Evolutionary conservation across 2,888 invertebrate genomes (phyloP), one percentile per base, ranked within the genome.

Genomic region (Drosophila mimetica): DNA sequence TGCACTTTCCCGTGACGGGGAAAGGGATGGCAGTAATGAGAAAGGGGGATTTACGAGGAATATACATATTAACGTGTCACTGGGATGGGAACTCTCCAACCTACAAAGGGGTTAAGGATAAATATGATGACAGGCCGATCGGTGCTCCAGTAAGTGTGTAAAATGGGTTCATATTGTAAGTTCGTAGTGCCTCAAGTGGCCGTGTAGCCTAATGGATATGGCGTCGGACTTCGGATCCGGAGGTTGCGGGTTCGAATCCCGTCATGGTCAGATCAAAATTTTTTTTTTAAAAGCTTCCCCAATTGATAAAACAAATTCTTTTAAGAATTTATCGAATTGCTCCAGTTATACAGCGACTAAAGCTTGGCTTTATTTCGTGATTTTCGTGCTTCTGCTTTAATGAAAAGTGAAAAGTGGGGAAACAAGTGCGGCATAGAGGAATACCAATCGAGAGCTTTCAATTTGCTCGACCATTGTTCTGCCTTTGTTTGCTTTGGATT

Each of bases 201-300:
- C 53, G 70, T 59, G 70, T 70, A 59, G 70, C 67, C 67, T 67
- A 67, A 67, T 51, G 67, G 67, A 67, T 66, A 66, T 66, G 67
- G 67, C 67, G 67, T 67, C 67, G 67, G 67, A 67, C 55, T 67
- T 67, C 67, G 67, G 50, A 67, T 67, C 67, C 67, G 67, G 67
- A 67, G 67, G 57, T 67, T 67, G 67, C 67, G 57, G 67, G 67
- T 67, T 67, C 66, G 66, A 67, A 25, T 65, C 66, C 66, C 54
- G 66, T 65, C 66, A 65, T 54, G 66, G 66, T 66, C 66, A 36
- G 48, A 1, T 0, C 0, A 4, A 1, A 1, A 0, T 5, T 36
- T 22, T 53, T 63, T 44, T 44, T 13, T 14, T 4, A 7, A 25
- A 2, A 1, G 25, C 7, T 7, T 25, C 25, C 2, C 25, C n/a